Evolutionary conservation across 1,140 invertebrate genomes (phyloP), one percentile per base, ranked within the genome.

Genomic region (Magallana gigas): DNA sequence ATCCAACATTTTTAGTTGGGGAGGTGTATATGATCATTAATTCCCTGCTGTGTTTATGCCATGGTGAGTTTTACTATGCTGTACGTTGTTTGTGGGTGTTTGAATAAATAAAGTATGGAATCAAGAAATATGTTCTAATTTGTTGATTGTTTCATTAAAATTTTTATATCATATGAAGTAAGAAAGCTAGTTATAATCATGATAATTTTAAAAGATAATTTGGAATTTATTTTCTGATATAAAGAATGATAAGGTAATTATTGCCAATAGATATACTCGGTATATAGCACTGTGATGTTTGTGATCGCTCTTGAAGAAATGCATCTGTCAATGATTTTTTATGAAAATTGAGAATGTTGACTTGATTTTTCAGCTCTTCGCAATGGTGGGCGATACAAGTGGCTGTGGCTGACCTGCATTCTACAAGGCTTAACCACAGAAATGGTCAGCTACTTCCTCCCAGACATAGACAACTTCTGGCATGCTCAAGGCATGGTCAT

Each of bases 401-500:
- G 96, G 92, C 95, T 97, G 60, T 97, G 97, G 97, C 90, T 97
- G 23, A 96, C 94, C 5, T 96, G 96, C 4, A 92, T 97, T 85
- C 91, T 97, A 6, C 97, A 97, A 93, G 97, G 97, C 11, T 88
- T 96, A 9, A 95, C 96, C 6, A 95, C 96, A 8, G 96, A 97
- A 94, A 93, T 93, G 85, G 91, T 96, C n/a, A 95, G 95, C 85
- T 97, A 96, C 91, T 94, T 95, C 89, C 90, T 96, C 59, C 95
- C 97, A 0, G 96, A 97, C 89, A 93, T 94, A 83, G 97, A 97
- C 92, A 97, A 97, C 93, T 97, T 97, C 93, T 97, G 97, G 97
- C 97, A 97, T 93, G 96, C 96, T 9, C 96, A 97, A 94, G 96
- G 96, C 0, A 96, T 96, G 4, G 94, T 97, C 11, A 96, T 97